Base-by-base conservation (phyloP, 2,797 vertebrate genomes). In the Oreortyx pictus region DNA sequence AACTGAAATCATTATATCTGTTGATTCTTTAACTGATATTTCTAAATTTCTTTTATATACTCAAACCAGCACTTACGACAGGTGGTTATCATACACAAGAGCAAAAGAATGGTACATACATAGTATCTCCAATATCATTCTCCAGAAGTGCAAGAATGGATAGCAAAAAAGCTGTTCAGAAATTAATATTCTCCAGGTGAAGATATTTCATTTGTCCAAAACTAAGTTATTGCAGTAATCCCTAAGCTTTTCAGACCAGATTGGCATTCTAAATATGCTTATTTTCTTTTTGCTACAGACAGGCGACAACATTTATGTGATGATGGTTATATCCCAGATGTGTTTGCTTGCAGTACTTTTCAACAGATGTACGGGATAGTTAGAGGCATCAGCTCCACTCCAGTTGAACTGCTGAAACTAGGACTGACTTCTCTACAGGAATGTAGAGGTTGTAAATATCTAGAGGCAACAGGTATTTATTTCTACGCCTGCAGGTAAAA, bases 401-500 rank as follows among this genome's bases (percentile, higher is more conserved):
- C 35, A 86, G 47, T 31, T 83, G 65, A 82, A 66, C 59, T 68
- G n/a, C 25, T 82, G 79, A 94, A 95, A 92, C 82, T 78, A 77
- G 49, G 68, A 88, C 43, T 85, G 59, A 10, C 33, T 87, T 82
- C 88, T 81, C 75, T 52, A 11, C 31, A 89, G 60, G 62, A 91
- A 90, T 95, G 93, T 78, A 92, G 72, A 82, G 33, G 47, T 66
- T 70, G 93, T 88, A 94, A 95, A 95, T 96, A 94, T 74, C 89
- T 88, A 88, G 24, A 84, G 78, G 87, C 83, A 95, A 93, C 75
- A 94, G 65, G 89, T 94, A 93, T 93, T 96, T 95, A 94, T 93
- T 95, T 97, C 90, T 89, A 60, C 25, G 75, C 90, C 93, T 76
- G 62, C 50, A 92, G 90, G 85, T 95, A 89, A 92, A 95, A 95